Evolutionary conservation across 2,797 vertebrate genomes (phyloP).

Genomic region (Iguana delicatissima): DNA sequence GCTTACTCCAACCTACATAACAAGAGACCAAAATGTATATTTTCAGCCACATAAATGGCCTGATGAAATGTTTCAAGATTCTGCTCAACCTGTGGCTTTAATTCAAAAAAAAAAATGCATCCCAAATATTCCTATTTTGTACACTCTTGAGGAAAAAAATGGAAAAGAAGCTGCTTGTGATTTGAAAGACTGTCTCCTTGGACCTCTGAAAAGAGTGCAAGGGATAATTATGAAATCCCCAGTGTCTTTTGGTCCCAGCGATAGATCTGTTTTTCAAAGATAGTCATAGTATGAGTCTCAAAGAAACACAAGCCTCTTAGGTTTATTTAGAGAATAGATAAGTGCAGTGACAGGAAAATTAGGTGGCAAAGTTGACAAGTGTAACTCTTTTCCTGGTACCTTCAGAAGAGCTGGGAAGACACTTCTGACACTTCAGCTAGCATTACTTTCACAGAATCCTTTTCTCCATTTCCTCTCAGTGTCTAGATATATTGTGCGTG

Average conservation of each 20-base stretch:
- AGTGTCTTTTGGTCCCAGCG: slow-evolving; percentile 9
- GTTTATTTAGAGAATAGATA: slow-evolving; percentile 35
- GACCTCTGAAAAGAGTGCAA: background rate
- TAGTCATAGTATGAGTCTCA: fast-evolving
- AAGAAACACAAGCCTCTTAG: slow-evolving; percentile 34
- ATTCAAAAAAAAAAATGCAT: background rate
- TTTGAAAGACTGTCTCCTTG: background rate
- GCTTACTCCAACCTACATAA: background rate
- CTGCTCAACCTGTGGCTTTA: background rate
- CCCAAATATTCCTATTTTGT: background rate
- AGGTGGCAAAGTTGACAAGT: slow-evolving; percentile 40
- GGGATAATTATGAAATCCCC: slow-evolving; percentile 20
- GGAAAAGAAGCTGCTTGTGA: background rate
- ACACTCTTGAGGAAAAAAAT: background rate
- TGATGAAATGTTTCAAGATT: background rate
- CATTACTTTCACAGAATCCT: slow-evolving; percentile 19
- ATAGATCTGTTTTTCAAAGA: background rate
- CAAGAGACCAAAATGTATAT: background rate
- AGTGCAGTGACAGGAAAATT: slow-evolving; percentile 28
- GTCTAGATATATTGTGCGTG: background rate
- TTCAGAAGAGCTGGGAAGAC: slow-evolving; percentile 12
- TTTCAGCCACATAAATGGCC: background rate
- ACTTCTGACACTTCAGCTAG: slow-evolving; percentile 34
- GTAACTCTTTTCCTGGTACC: slow-evolving; percentile 41
- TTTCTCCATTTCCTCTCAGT: background rate